These are phyloP conservation scores for Quadroppia sp. DNA, from an alignment of 2,888 invertebrate genomes.

Conservation along the genomic window DNA sequence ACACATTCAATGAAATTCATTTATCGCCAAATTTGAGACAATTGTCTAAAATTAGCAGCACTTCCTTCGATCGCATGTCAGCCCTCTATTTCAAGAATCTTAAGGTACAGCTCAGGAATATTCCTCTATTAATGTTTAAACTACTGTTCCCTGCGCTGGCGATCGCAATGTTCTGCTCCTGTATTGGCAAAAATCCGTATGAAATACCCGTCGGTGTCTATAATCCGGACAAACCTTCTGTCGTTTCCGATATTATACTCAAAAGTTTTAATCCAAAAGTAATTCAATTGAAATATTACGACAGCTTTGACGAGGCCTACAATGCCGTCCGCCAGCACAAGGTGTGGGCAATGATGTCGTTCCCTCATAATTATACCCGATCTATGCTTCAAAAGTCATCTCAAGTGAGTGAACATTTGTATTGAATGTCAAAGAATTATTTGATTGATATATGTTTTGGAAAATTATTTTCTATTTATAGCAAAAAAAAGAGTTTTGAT, in stretches of 20 bases:
- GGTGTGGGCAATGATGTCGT: constrained; percentile 1
- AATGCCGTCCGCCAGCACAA: not conserved
- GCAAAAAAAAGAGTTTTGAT: too few species aligned
- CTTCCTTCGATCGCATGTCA: not conserved
- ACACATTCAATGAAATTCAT: not conserved
- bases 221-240: constrained; percentile 10
- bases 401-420: too few species aligned
- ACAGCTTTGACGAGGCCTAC: not conserved
- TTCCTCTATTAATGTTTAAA: not conserved
- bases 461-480: too few species aligned
- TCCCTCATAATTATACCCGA: constrained; percentile 22
- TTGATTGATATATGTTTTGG: too few species aligned
- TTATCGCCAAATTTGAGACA: constrained; percentile 6
- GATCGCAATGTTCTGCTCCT: constrained; percentile 12
- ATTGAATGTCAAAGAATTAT: too few species aligned
- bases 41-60: too few species aligned
- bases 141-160: constrained; percentile 8
- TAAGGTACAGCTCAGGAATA: constrained; percentile 12
- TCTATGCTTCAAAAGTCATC: constrained; percentile 16
- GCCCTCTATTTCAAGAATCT: constrained; percentile 25
- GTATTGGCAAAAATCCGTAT: constrained; percentile 24
- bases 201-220: constrained; percentile 30
- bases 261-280: constrained; percentile 10
- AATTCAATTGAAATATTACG: constrained; percentile 19
- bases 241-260: constrained; percentile 14